Conservation (phyloP, 1,140 invertebrate species). For the Ostrea denselamellosa region DNA sequence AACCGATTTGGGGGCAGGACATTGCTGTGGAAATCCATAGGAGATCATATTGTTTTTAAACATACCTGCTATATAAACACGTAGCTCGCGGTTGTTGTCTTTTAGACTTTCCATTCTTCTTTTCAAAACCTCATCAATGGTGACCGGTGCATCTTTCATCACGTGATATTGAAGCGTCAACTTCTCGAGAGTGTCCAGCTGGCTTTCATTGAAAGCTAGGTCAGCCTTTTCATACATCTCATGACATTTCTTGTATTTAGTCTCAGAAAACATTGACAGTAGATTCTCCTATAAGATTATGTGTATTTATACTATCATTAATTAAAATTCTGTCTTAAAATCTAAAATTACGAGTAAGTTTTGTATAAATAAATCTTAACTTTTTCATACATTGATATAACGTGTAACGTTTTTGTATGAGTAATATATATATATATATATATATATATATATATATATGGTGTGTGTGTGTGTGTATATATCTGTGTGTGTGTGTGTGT, state of each 20-base stretch:
- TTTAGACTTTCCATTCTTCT: slow-evolving; percentile 1
- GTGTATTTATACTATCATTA: neutral
- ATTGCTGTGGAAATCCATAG: too few species aligned
- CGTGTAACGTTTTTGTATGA: too few species aligned
- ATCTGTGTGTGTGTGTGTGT: too few species aligned
- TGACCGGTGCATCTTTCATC: neutral
- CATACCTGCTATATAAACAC: slow-evolving; percentile 15
- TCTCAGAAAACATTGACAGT: neutral
- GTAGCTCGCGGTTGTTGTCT: neutral
- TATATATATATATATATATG: too few species aligned
- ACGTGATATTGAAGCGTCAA: neutral
- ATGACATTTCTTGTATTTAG: neutral
- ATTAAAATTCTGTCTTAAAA: neutral
- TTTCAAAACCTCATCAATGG: neutral
- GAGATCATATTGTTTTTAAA: neutral
- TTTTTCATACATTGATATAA: too few species aligned
- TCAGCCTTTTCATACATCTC: neutral
- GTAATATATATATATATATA: too few species aligned
- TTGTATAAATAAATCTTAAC: too few species aligned
- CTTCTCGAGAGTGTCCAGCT: neutral
- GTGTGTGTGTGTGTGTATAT: too few species aligned
- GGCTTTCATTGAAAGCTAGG: neutral
- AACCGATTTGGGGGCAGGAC: too few species aligned
- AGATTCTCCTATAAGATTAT: neutral
- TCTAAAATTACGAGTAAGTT: neutral